These are phyloP conservation scores for Felis chaus DNA, from an alignment of 2,113 vertebrate species.

Conservation along the genomic window DNA sequence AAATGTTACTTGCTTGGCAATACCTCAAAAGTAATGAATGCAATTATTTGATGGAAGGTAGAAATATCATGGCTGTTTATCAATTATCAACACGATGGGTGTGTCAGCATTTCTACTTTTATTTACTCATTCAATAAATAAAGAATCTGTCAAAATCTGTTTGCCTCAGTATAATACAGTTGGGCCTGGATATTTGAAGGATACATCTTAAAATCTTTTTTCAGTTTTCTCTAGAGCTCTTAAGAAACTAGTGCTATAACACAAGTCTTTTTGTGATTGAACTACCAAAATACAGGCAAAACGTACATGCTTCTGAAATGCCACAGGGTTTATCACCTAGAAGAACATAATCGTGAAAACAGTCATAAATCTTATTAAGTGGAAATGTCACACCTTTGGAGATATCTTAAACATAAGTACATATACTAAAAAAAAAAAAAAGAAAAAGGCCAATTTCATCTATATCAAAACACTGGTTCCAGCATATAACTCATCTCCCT, in stretches of 20 bases:
- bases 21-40: not conserved
- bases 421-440: not conserved
- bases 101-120: not conserved
- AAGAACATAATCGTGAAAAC: not conserved
- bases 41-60: not conserved
- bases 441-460: not conserved
- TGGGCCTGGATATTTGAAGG: not conserved
- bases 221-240: not conserved
- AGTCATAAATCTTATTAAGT: not conserved
- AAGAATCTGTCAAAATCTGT: not conserved
- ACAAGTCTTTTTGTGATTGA: not conserved
- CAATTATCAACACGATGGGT: not conserved
- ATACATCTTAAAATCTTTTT: not conserved
- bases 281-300: not conserved
- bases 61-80: not conserved
- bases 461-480: constrained; percentile 11
- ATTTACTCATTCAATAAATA: not conserved
- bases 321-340: not conserved
- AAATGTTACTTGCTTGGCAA: not conserved
- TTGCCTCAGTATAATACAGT: not conserved
- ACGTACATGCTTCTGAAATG: not conserved
- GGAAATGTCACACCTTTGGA: not conserved
- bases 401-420: not conserved
- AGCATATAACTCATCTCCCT: not conserved
- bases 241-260: not conserved